phyloP scores from a whole-genome alignment of 2,888 invertebrate genomes.

The Tenthredo amoena region DNA sequence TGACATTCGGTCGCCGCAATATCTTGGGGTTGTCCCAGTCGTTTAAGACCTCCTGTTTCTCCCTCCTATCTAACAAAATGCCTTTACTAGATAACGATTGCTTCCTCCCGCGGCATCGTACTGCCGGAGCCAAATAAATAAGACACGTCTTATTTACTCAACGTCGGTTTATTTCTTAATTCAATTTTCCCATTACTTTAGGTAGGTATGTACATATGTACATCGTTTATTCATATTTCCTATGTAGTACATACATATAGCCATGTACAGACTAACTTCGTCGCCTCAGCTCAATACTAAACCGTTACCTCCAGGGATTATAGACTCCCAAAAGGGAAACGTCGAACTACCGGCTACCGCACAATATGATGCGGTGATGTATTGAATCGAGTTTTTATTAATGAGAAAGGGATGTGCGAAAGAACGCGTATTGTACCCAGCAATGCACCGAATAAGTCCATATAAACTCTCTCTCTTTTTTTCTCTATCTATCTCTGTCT shows the following conservation, averaged over 20 bases:
- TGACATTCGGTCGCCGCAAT: neutral
- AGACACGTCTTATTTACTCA: conserved; percentile 38
- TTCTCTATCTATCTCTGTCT: neutral
- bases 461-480: neutral
- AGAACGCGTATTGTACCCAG: neutral
- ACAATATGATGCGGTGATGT: neutral
- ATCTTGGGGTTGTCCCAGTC: neutral
- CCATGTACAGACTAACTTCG: neutral
- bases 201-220: neutral
- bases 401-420: neutral
- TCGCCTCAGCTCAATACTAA: neutral
- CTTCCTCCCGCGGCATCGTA: conserved; percentile 36
- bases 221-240: conserved; percentile 6
- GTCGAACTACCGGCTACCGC: neutral
- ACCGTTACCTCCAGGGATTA: neutral
- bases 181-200: conserved; percentile 27
- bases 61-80: conserved; percentile 23
- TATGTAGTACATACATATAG: conserved; percentile 16
- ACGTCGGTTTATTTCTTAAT: conserved; percentile 14
- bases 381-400: neutral
- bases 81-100: conserved; percentile 33
- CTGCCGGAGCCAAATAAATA: conserved; percentile 33
- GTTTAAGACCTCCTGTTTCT: conserved; percentile 18
- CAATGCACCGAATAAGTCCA: conserved; percentile 4
- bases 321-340: neutral